A percentile compares a stretch with the other conserved stretches of the same genome.
These are phyloP conservation scores for Elanus axillaris DNA, from an alignment of 2,113 vertebrate species.

Conservation along the genomic window DNA sequence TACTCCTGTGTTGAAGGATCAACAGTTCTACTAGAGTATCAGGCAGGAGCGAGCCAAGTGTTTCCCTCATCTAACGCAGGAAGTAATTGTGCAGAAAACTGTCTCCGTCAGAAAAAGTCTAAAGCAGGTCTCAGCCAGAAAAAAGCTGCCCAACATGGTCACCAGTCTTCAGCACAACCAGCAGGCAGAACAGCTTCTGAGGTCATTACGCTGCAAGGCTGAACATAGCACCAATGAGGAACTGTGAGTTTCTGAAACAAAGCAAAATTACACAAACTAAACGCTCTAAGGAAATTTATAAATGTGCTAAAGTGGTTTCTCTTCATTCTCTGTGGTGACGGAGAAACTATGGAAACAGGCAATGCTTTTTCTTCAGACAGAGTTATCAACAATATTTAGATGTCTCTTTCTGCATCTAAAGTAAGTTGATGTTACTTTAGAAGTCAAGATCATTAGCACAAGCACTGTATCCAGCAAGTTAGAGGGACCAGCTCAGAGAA, in stretches of 20 bases:
- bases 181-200: background rate
- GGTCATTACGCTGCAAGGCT: background rate
- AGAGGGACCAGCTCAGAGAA: background rate
- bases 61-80: background rate
- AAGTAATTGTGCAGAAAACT: background rate
- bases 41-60: background rate
- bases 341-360: background rate
- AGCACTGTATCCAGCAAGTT: background rate
- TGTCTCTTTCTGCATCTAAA: background rate
- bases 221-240: background rate
- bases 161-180: background rate
- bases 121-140: background rate
- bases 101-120: background rate
- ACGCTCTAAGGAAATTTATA: background rate
- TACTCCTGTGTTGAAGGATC: background rate
- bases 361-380: background rate
- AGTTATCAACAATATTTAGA: background rate
- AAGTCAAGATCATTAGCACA: background rate
- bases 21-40: background rate
- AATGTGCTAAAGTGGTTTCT: background rate
- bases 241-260: background rate
- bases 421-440: background rate
- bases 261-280: background rate
- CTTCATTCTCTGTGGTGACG: background rate
- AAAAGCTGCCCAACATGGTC: background rate